A percentile compares a stretch with the other conserved stretches of the same genome.
Conservation (phyloP, 2,113 vertebrate species). For the Ceuthmochares aereus region DNA sequence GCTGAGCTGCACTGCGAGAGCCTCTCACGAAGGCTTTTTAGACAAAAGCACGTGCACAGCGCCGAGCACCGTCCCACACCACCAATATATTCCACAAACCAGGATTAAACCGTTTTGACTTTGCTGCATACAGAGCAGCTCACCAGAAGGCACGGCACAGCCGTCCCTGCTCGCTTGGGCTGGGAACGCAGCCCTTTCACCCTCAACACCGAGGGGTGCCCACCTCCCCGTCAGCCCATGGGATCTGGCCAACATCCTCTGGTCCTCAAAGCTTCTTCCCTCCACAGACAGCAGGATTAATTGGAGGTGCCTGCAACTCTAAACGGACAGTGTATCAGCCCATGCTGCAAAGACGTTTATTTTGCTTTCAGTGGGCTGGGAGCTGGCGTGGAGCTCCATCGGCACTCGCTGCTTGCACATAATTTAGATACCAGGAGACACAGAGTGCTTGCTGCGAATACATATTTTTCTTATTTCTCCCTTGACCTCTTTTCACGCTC, state of each 20-base stretch:
- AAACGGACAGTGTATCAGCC: slow-evolving; percentile 13
- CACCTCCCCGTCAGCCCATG: neutral
- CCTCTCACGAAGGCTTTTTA: neutral
- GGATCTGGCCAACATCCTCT: neutral
- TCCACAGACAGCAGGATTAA: slow-evolving; percentile 43
- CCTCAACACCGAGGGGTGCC: neutral
- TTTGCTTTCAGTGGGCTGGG: slow-evolving; percentile 43
- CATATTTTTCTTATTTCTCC: slow-evolving; percentile 3
- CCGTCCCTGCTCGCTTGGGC: fast-evolving
- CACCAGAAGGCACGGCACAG: neutral
- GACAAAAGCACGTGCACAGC: fast-evolving
- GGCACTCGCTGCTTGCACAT: neutral
- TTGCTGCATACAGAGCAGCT: neutral
- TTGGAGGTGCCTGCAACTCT: slow-evolving; percentile 25
- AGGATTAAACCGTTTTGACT: neutral
- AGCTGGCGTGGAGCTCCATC: neutral
- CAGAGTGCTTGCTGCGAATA: neutral
- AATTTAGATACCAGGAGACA: slow-evolving; percentile 16
- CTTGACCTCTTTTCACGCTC: slow-evolving; percentile 40
- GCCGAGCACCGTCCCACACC: neutral
- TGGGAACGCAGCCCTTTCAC: neutral
- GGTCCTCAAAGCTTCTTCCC: slow-evolving; percentile 15
- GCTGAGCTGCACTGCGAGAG: neutral
- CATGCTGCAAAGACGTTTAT: slow-evolving; percentile 45
- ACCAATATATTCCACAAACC: neutral